Evolutionary conservation across 2,888 invertebrate species (phyloP).

Genomic region (Caenorhabditis panamensis): DNA sequence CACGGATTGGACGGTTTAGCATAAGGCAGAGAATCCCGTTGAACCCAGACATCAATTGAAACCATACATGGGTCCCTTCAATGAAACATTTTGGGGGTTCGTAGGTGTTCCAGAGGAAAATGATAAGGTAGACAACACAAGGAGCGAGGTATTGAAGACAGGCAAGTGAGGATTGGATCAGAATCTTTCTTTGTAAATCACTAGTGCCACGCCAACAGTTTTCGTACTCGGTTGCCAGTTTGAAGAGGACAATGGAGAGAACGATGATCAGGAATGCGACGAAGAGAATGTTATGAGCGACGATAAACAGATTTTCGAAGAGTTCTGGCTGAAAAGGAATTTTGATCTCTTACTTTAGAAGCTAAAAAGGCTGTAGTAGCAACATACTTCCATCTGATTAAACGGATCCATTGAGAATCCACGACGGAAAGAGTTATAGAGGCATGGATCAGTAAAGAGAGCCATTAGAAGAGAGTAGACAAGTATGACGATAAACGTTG

Average conservation of each 20-base stretch:
- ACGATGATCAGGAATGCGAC: neutral
- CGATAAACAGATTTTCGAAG: conserved; percentile 7
- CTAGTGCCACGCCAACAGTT: conserved; percentile 32
- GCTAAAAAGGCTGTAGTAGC: no score
- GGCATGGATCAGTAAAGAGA: conserved; percentile 22
- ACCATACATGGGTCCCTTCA: conserved; percentile 29
- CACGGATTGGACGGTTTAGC: conserved; percentile 25
- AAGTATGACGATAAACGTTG: neutral
- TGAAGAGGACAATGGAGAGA: neutral
- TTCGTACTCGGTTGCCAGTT: conserved; percentile 20
- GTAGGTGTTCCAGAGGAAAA: conserved; percentile 14
- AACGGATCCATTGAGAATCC: conserved; percentile 17
- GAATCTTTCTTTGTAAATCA: conserved; percentile 25
- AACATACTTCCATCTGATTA: conserved; percentile 27
- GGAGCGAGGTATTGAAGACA: conserved; percentile 30
- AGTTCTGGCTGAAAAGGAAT: conserved; percentile 15
- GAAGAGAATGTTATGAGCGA: conserved; percentile 11
- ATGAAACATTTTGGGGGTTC: conserved; percentile 27
- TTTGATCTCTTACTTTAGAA: no score
- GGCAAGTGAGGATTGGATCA: conserved; percentile 14
- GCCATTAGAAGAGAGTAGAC: conserved; percentile 12
- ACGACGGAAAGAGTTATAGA: conserved; percentile 24
- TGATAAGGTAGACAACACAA: conserved; percentile 1
- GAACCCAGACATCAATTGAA: conserved; percentile 11
- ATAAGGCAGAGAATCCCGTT: neutral